phyloP scores from a whole-genome alignment of 2,113 vertebrate genomes.

The Megaleporinus macrocephalus region DNA sequence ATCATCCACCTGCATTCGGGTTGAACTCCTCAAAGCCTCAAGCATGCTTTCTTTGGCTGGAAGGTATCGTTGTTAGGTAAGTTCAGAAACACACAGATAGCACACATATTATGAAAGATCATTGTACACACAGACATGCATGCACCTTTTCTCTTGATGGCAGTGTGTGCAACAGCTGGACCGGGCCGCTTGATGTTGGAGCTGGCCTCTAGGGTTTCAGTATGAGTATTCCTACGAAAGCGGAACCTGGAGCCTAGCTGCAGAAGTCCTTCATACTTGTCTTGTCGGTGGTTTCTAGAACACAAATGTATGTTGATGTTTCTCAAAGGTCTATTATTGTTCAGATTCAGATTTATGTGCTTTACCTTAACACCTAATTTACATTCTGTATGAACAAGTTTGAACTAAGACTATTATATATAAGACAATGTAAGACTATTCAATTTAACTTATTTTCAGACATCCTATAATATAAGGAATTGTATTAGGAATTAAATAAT shows the following conservation, averaged over 20 bases:
- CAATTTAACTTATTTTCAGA: no score
- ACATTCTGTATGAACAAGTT: no score
- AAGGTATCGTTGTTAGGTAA: background rate
- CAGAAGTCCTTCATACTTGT: conserved; percentile 81
- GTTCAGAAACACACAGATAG: background rate
- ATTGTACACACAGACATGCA: conserved; percentile 12
- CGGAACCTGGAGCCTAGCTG: conserved; percentile 92
- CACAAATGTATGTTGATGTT: background rate
- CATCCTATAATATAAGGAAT: no score
- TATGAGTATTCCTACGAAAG: conserved; percentile 92
- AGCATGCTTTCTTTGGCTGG: conserved; percentile 36
- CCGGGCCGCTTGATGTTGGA: conserved; percentile 90
- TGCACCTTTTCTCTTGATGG: conserved; percentile 92
- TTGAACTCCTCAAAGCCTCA: conserved; percentile 52
- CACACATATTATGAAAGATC: background rate
- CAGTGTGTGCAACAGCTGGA: conserved; percentile 89
- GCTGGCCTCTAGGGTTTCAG: conserved; percentile 91
- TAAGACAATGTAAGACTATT: no score
- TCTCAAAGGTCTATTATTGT: no score
- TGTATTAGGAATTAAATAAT: no score
- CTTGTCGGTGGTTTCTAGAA: conserved; percentile 80
- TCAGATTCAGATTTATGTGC: no score
- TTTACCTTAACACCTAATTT: no score
- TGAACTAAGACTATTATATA: no score
- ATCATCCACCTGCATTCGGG: conserved; percentile 65